phyloP scores from a whole-genome alignment of 2,797 vertebrate species.

The Meda fulgida region DNA sequence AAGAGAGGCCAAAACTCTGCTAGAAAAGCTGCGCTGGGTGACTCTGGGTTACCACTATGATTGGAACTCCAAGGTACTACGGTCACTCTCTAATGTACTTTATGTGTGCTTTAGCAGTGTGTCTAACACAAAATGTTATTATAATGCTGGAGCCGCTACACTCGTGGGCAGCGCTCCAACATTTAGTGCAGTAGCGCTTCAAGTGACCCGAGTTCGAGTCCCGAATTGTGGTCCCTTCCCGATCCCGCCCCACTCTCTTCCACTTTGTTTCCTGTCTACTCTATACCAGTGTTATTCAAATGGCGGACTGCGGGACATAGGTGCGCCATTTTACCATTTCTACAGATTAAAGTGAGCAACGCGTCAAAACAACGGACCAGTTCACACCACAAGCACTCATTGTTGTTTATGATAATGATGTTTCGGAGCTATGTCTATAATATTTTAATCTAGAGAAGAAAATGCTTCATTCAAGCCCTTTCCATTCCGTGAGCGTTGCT shows the following conservation, averaged over 20 bases:
- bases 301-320: too few relatives aligned
- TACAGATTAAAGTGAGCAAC: too few relatives aligned
- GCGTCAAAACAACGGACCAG: too few relatives aligned
- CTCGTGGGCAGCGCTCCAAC: neutral
- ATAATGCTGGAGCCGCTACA: neutral
- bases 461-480: too few relatives aligned
- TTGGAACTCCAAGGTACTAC: conserved; percentile 91
- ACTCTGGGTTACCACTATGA: conserved; percentile 97
- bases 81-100: neutral
- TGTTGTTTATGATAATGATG: too few relatives aligned
- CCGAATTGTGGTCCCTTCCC: neutral
- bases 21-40: conserved; percentile 96
- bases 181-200: neutral
- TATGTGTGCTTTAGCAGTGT: neutral
- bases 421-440: too few relatives aligned
- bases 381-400: too few relatives aligned
- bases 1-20: conserved; percentile 79
- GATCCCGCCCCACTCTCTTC: neutral
- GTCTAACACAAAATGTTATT: neutral
- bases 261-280: neutral
- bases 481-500: too few relatives aligned
- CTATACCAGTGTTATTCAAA: neutral
- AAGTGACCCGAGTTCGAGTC: neutral
- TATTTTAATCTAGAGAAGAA: too few relatives aligned
- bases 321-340: too few relatives aligned